Evolutionary conservation across 2,888 invertebrate species (phyloP), one percentile per base, ranked within the genome.

Genomic region (Tetrapedia diversipes): DNA sequence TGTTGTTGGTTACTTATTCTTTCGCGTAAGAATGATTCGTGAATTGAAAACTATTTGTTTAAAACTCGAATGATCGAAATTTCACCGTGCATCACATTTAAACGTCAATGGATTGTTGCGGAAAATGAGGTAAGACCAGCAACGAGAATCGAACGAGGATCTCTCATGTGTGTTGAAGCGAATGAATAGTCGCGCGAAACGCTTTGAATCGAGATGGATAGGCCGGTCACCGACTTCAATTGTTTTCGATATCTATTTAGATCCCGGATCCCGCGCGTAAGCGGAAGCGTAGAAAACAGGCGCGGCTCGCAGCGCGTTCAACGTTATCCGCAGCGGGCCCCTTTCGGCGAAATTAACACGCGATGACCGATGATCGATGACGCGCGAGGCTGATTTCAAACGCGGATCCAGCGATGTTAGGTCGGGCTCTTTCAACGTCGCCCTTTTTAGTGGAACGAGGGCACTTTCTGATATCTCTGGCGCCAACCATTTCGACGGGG

Each of bases 341-440:
- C 80, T 84, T 63, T 69, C 53, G 69, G 41, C 76, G 61, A 79
- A 84, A 82, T 84, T 84, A 84, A 78, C n/a, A n/a, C 76, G 56
- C 78, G 73, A 77, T 68, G 76, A 75, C 68, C 73, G 57, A 78
- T 24, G 56, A 29, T 11, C 51, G n/a, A n/a, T n/a, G n/a, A 29
- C 51, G 6, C 29, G 51, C n/a, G n/a, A 41, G 4, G 6, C 1
- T 6, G n/a, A 51, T 27, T 27, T 51, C 27, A n/a, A 51, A 51
- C 41, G 41, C 16, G 8, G 4, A 10, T 27, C 4, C 49, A 8
- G 4, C 49, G 8, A 2, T 1, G 43, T 2, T 16, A 4, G 45
- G 22, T n/a, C n/a, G n/a, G n/a, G n/a, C 11, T 45, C 45, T 45
- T 45, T 22, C 4, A 6, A 45, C 11, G 47, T 6, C 24, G 14